Conservation (phyloP, 2,888 invertebrate species). For the Trissonchulus latispiculum region DNA sequence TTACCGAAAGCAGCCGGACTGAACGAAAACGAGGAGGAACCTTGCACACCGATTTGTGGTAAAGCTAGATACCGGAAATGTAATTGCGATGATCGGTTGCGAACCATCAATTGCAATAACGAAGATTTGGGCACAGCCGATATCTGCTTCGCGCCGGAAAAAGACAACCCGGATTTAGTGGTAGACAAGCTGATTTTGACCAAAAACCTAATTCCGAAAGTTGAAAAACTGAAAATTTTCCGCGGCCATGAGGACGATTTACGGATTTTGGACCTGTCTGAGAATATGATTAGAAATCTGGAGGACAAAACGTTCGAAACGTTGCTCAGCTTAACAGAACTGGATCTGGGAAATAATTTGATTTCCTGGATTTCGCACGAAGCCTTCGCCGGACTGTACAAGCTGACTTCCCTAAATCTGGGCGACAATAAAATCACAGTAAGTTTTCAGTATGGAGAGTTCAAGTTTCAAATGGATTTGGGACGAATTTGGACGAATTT, state of each 20-base stretch:
- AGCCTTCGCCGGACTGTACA: not conserved
- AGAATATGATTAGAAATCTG: not conserved
- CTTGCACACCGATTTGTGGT: too few relatives aligned
- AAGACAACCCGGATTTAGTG: not conserved
- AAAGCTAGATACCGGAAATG: too few relatives aligned
- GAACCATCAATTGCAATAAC: not conserved
- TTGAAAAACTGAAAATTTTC: not conserved
- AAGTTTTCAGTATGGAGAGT: too few relatives aligned
- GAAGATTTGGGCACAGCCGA: not conserved
- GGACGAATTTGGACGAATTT: too few relatives aligned
- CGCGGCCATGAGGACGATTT: not conserved
- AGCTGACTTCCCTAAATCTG: slow-evolving; percentile 52
- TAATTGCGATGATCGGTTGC: not conserved
- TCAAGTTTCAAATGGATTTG: too few relatives aligned
- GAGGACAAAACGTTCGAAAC: not conserved
- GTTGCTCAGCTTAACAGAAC: not conserved
- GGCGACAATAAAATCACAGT: slow-evolving; percentile 56
- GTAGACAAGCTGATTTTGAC: not conserved
- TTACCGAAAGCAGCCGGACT: too few relatives aligned
- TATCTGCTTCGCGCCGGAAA: not conserved
- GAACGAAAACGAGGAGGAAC: too few relatives aligned
- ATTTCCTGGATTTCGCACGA: not conserved
- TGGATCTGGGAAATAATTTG: not conserved
- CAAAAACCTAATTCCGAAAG: not conserved
- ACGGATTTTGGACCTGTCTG: not conserved